Conservation (phyloP, 2,797 vertebrate genomes). For the Epinephelus awoara region DNA sequence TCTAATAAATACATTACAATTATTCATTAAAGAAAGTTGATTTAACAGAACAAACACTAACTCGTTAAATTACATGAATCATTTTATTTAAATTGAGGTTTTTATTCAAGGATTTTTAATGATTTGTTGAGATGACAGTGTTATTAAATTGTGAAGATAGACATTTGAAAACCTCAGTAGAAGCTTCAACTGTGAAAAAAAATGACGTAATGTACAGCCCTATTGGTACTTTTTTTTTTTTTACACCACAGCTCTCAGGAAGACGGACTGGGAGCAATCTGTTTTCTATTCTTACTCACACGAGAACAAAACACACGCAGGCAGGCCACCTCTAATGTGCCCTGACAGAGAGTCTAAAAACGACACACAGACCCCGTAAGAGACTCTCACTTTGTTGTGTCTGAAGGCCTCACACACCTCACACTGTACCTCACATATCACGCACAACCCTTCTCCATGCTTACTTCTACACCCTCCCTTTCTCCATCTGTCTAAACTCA, state of each 20-base stretch:
- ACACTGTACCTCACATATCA: constrained; percentile 53
- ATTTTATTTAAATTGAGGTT: too few relatives aligned
- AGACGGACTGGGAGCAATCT: constrained; percentile 13
- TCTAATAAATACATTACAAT: too few relatives aligned
- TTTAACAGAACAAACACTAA: too few relatives aligned
- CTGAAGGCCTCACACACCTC: constrained; percentile 39
- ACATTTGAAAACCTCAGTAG: too few relatives aligned
- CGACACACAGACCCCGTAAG: constrained; percentile 18
- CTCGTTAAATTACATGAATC: too few relatives aligned
- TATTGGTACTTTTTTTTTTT: neutral
- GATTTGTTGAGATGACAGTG: too few relatives aligned
- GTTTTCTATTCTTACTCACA: constrained; percentile 53
- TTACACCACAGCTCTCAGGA: constrained; percentile 26
- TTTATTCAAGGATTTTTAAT: too few relatives aligned
- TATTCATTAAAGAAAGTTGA: too few relatives aligned
- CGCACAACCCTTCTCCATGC: constrained; percentile 20
- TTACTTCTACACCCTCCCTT: constrained; percentile 31
- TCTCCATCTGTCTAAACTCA: constrained; percentile 14
- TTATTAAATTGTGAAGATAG: too few relatives aligned
- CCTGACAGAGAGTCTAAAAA: constrained; percentile 37
- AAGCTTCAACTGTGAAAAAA: too few relatives aligned
- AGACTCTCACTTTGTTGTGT: constrained; percentile 26
- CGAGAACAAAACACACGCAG: constrained; percentile 25
- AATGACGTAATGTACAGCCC: too few relatives aligned
- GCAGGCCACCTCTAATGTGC: constrained; percentile 38